Base-by-base conservation (phyloP, 1,140 invertebrate species). In the Helicoverpa zea region DNA sequence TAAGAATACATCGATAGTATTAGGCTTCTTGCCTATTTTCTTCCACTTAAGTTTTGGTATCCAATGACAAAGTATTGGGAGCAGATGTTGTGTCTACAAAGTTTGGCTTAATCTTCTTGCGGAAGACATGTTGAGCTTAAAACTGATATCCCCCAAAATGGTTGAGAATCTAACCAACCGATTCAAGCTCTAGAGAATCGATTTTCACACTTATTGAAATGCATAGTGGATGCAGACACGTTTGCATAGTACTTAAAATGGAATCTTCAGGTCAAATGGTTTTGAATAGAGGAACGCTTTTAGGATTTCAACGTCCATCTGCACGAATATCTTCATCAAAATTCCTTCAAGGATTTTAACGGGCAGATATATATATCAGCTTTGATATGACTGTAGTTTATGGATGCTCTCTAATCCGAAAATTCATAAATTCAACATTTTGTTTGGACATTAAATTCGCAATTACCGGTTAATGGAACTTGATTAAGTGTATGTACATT, bases 171-270 rank as follows among this genome's bases (percentile, higher is more conserved):
- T 49, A 68, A 49, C 16, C 64, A 43, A 68, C 30, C 35, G 16
- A 23, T 70, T 16, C 7, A 29, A 73, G 58, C 58, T 58, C 13
- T 35, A n/a, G 12, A 43, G 13, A 58, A 58, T 74, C 63, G 30
- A 79, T 70, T 73, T 73, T 30, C 47, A 43, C 56, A 74, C 52
- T 47, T 80, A 80, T 73, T 64, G 66, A 72, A 80, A 80, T 73
- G 66, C 68, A 51, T 51, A 51, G 78, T 73, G 29, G 56, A 56
- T 1, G 66, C 51, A 23, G 51, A 58, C 61, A 66, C 18, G 66
- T 79, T 79, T 79, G 78, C 66, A 79, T 70, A 79, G 64, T 73
- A 68, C 77, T 73, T 79, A 79, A 79, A 79, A 79, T 70, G 61
- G 66, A 72, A 80, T 73, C 16, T 80, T 63, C 66, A 43, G 58